Percentiles rank a stretch among this genome's conserved stretches.
Conservation (phyloP, 2,113 vertebrate genomes). For the Talpa occidentalis region DNA sequence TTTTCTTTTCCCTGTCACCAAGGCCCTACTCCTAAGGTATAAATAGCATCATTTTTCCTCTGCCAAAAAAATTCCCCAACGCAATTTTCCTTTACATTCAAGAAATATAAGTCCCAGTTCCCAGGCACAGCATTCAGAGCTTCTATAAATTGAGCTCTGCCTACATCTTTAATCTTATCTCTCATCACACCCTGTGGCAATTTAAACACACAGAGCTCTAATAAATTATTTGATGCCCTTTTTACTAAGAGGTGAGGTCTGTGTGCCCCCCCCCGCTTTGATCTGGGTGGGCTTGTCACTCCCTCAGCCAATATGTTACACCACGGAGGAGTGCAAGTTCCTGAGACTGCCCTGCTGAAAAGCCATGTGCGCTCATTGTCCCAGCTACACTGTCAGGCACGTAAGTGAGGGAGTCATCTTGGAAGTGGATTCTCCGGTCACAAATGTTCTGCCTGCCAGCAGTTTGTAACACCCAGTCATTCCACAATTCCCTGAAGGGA, state of each 20-base stretch:
- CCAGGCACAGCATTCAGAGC: neutral
- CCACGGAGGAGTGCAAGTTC: neutral
- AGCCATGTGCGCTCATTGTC: neutral
- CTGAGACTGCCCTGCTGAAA: neutral
- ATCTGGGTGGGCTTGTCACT: neutral
- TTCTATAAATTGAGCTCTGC: neutral
- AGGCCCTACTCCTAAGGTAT: neutral
- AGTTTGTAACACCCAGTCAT: neutral
- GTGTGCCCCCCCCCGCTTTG: neutral
- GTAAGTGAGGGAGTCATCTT: neutral
- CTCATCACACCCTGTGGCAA: neutral
- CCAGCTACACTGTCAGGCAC: neutral
- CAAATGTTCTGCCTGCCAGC: neutral
- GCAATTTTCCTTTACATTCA: neutral
- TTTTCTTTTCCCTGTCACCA: neutral
- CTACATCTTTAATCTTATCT: neutral
- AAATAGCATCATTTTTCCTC: neutral
- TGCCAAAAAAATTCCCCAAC: neutral
- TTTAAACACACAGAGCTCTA: neutral
- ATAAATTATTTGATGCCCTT: neutral
- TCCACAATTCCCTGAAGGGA: neutral
- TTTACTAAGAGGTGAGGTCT: neutral
- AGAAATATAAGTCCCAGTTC: neutral
- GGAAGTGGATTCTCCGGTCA: neutral
- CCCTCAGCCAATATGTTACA: neutral